These are phyloP conservation scores for Sarcophaga variegata DNA, from an alignment of 2,888 invertebrate species.

Conservation along the genomic window DNA sequence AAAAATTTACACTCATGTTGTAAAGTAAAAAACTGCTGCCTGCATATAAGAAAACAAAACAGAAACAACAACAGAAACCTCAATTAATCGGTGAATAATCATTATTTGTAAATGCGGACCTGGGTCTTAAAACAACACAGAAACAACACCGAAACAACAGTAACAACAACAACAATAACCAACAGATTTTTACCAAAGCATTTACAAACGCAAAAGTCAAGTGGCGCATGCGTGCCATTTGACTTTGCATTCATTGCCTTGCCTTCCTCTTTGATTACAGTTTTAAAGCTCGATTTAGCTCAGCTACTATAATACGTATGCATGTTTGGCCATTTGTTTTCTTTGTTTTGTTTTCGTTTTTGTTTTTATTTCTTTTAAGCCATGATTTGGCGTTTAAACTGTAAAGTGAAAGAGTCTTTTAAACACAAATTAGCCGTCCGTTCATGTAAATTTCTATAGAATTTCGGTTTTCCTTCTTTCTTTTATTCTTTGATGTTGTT, in stretches of 20 bases:
- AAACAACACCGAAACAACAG: slow-evolving; percentile 2
- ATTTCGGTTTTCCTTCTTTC: not conserved
- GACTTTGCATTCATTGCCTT: slow-evolving; percentile 42
- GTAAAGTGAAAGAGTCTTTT: slow-evolving; percentile 53
- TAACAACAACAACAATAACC: not conserved
- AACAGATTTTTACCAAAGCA: not conserved
- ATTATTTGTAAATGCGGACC: slow-evolving; percentile 16
- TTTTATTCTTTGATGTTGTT: not conserved
- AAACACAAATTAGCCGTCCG: slow-evolving; percentile 50
- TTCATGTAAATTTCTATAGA: slow-evolving; percentile 64
- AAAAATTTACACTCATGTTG: not conserved
- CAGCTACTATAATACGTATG: too few relatives aligned
- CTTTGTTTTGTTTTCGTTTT: slow-evolving; percentile 4
- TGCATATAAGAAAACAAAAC: not conserved
- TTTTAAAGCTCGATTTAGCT: too few relatives aligned
- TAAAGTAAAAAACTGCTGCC: too few relatives aligned
- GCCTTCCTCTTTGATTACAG: not conserved
- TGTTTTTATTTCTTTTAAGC: not conserved
- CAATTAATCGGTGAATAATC: slow-evolving; percentile 36
- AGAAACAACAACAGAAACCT: slow-evolving; percentile 9
- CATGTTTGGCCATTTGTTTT: not conserved
- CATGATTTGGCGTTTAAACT: slow-evolving; percentile 36
- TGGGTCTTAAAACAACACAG: not conserved
- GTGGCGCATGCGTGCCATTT: slow-evolving; percentile 67
- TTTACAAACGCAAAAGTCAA: slow-evolving; percentile 53